A percentile compares a stretch with the other conserved stretches of the same genome.
Conservation (phyloP, 2,113 vertebrate species). For the Actenoides lindsayi region DNA sequence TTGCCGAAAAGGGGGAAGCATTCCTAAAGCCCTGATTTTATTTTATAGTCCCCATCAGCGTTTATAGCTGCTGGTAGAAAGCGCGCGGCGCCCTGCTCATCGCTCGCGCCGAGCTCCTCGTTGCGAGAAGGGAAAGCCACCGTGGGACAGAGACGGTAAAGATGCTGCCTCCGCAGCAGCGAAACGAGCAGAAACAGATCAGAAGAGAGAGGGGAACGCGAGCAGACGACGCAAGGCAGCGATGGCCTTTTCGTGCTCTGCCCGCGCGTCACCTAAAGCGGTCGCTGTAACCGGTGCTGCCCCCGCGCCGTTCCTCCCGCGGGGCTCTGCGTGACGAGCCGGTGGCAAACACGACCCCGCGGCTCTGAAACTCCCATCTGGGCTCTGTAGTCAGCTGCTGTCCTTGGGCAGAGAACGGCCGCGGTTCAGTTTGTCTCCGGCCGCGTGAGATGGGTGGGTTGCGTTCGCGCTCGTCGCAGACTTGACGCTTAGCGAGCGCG, state of each 20-base stretch:
- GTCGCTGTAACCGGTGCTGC: background rate
- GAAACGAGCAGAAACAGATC: background rate
- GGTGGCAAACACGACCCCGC: background rate
- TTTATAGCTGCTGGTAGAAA: background rate
- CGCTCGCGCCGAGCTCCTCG: background rate
- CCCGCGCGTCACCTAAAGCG: background rate
- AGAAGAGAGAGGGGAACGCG: background rate
- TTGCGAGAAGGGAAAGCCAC: background rate
- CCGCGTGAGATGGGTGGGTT: background rate
- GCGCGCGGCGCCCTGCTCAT: background rate
- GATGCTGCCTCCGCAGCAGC: background rate
- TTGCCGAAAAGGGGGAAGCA: background rate
- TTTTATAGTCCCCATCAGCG: background rate
- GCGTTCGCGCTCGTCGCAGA: background rate
- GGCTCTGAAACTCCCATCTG: background rate
- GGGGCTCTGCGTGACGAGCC: background rate
- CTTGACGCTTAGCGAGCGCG: background rate
- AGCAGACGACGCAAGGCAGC: background rate
- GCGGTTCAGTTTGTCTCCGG: background rate
- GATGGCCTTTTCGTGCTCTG: background rate
- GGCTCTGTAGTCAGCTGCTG: background rate
- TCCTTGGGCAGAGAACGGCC: background rate
- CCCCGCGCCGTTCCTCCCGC: background rate
- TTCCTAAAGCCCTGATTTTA: conserved; percentile 1
- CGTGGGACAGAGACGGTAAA: background rate